These are phyloP conservation scores for Sebastes schlegelii DNA, from an alignment of 2,113 vertebrate species.

Conservation along the genomic window DNA sequence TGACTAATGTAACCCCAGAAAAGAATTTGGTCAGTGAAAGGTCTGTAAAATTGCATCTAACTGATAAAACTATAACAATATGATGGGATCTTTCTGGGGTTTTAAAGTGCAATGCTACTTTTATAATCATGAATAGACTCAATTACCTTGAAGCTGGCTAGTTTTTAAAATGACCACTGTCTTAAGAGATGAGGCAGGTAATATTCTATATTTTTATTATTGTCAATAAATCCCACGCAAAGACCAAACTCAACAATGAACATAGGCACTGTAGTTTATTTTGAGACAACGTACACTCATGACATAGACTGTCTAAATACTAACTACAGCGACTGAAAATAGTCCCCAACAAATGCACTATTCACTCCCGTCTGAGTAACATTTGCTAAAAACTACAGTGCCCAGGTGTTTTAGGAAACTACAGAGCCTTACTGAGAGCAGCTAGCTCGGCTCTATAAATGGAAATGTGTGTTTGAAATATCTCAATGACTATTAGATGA, in stretches of 20 bases:
- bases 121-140: neutral
- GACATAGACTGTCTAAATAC: neutral
- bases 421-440: neutral
- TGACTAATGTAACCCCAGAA: neutral
- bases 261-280: neutral
- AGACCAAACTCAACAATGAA: neutral
- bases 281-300: neutral
- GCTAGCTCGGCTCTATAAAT: neutral
- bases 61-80: neutral
- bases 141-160: neutral
- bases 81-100: neutral
- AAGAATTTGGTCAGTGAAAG: neutral
- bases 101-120: neutral
- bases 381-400: neutral
- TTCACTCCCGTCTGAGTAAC: neutral
- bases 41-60: neutral
- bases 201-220: neutral
- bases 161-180: neutral
- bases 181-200: slow-evolving; percentile 9
- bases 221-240: neutral
- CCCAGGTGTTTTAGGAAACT: neutral
- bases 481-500: neutral
- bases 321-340: neutral
- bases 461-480: neutral
- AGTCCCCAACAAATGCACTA: neutral